Evolutionary conservation across 2,888 invertebrate species (phyloP).

Genomic region (Clepsis dumicolana): DNA sequence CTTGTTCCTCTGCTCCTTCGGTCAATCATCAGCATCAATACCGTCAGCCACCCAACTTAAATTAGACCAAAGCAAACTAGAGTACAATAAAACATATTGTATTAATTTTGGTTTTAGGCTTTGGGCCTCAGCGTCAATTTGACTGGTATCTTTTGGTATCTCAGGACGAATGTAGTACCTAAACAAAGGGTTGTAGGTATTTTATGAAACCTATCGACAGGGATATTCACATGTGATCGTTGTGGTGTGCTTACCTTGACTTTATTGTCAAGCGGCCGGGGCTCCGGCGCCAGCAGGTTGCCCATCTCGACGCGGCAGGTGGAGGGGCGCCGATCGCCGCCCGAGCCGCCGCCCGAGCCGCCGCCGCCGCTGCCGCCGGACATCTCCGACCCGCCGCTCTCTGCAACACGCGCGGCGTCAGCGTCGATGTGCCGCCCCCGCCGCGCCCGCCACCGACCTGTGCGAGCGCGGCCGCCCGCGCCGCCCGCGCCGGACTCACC

Average conservation of each 20-base stretch:
- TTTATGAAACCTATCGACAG: neutral
- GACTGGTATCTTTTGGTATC: neutral
- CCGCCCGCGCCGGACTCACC: constrained; percentile 49
- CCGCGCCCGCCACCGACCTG: constrained; percentile 38
- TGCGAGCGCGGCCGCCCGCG: constrained; percentile 23
- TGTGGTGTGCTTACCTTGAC: constrained; percentile 88
- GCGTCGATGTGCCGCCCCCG: constrained; percentile 24
- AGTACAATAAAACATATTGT: too few species aligned
- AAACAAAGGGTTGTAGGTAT: neutral
- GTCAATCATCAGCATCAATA: neutral
- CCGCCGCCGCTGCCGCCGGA: constrained; percentile 60
- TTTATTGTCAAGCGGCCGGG: constrained; percentile 90
- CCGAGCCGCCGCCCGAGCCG: constrained; percentile 78
- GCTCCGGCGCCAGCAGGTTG: constrained; percentile 88
- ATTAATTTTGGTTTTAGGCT: neutral
- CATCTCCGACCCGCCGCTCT: constrained; percentile 58
- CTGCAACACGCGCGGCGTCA: constrained; percentile 46
- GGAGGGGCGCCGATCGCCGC: constrained; percentile 78
- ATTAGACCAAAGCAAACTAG: neutral
- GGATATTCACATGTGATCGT: neutral
- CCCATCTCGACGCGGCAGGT: constrained; percentile 88
- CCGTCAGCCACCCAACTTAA: neutral
- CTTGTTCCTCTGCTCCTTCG: neutral
- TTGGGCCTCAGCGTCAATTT: neutral
- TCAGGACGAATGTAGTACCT: neutral